A percentile compares a stretch with the other conserved stretches of the same genome.
Conservation (phyloP, 2,888 invertebrate genomes). For the Rhagonycha lutea region DNA sequence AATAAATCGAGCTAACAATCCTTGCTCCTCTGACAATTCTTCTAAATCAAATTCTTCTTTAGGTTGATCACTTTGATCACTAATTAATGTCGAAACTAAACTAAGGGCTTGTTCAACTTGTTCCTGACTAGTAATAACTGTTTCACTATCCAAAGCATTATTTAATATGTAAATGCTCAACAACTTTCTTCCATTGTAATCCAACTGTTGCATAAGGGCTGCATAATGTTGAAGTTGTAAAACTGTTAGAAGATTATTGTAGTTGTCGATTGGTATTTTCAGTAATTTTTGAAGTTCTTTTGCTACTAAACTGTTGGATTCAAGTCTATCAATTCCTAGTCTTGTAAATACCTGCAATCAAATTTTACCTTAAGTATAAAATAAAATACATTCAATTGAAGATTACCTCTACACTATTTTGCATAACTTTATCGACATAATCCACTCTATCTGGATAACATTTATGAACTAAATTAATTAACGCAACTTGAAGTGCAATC, state of each 20-base stretch:
- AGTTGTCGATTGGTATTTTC: constrained; percentile 93
- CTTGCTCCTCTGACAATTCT: constrained; percentile 96
- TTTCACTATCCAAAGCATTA: constrained; percentile 89
- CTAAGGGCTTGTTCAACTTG: constrained; percentile 66
- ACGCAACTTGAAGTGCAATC: constrained; percentile 90
- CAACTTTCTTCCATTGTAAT: constrained; percentile 83
- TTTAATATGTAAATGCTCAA: constrained; percentile 88
- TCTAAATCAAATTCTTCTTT: constrained; percentile 76
- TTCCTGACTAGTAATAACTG: constrained; percentile 83
- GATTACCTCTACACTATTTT: constrained; percentile 74
- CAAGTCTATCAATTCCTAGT: constrained; percentile 79
- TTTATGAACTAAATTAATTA: constrained; percentile 92
- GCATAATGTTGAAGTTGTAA: constrained; percentile 86
- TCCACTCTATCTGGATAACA: constrained; percentile 94
- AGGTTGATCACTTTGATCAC: constrained; percentile 80
- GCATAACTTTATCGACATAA: constrained; percentile 93
- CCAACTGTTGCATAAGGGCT: constrained; percentile 83
- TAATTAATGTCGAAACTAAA: constrained; percentile 84
- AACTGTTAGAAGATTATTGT: constrained; percentile 88
- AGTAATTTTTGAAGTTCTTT: constrained; percentile 91
- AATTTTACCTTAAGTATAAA: neutral
- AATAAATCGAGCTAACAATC: constrained; percentile 85
- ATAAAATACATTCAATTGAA: neutral
- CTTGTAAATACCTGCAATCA: constrained; percentile 71
- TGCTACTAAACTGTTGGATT: constrained; percentile 82